Base-by-base conservation (phyloP, 1,140 invertebrate genomes). In the Eubasilissa regina region DNA sequence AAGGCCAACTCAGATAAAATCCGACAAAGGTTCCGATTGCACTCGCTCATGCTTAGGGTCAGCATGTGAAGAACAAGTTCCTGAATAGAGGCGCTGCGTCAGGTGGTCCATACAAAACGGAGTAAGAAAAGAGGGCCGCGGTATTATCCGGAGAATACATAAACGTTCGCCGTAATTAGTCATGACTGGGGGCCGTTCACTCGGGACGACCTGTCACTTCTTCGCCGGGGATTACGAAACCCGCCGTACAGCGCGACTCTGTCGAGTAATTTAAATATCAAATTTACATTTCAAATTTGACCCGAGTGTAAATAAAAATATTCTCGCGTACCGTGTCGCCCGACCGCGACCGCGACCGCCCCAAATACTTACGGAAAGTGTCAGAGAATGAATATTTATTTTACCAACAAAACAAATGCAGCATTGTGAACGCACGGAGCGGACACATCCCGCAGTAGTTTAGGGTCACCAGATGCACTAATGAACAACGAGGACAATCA, bases 231-330 rank as follows among this genome's bases (percentile, higher is more conserved):
- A 74, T 74, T 74, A 74, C 70, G 70, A 74, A 74, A 74, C 70
- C 43, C 19, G 12, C 13, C 35, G 51, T n/a, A n/a, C n/a, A n/a
- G n/a, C n/a, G 51, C 45, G 17, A 25, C 68, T n/a, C 6, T 8
- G 68, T 10, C 48, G 53, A 17, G 25, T 44, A 21, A 74, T 74
- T 74, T 74, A 56, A 74, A 74, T 74, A 56, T 58, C 70, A 74
- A 21, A 74, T 74, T 74, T 74, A 74, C 55, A 74, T 74, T 74
- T 58, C 70, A 74, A 73, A 73, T 73, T 73, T 56, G 44, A 56
- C n/a, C 70, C 12, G 12, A 74, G 70, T 56, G 70, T 74, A 74
- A 74, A 74, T 74, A 74, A 74, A 74, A 74, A 74, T 51, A 74
- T 56, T 51, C 56, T 56, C 53, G 56, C 70, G 25, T n/a, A 55